phyloP scores from a whole-genome alignment of 2,888 invertebrate species.

The Machimus atricapillus region DNA sequence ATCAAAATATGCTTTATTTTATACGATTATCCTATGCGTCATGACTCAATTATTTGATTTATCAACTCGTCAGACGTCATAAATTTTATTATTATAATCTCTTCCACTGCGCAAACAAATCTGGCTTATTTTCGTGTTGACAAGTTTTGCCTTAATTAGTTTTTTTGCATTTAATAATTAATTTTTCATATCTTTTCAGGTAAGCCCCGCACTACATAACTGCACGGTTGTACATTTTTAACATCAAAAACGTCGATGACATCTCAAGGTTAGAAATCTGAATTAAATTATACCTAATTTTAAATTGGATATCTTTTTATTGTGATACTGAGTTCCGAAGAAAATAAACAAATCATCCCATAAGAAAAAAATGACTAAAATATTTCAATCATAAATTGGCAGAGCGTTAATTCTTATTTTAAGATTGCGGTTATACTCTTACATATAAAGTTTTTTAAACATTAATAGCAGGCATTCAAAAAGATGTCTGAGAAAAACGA shows the following conservation, averaged over 20 bases:
- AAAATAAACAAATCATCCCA: too few species aligned
- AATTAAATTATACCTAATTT: not conserved
- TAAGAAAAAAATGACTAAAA: too few species aligned
- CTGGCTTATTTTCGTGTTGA: not conserved
- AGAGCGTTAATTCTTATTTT: too few species aligned
- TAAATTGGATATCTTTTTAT: too few species aligned
- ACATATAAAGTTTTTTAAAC: too few species aligned
- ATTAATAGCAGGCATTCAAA: too few species aligned
- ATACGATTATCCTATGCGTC: not conserved
- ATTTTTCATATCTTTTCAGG: not conserved
- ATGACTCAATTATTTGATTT: not conserved
- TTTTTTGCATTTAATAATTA: not conserved
- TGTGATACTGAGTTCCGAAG: too few species aligned
- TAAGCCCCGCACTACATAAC: not conserved
- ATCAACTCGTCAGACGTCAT: not conserved
- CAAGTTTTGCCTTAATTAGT: not conserved
- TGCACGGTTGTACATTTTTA: too few species aligned
- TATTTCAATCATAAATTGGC: too few species aligned
- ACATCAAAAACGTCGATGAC: not conserved
- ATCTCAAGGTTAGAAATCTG: not conserved
- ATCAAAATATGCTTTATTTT: not conserved
- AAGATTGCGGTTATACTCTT: too few species aligned
- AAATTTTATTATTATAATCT: not conserved
- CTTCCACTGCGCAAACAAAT: not conserved
- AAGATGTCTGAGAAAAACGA: too few species aligned